Evolutionary conservation across 1,140 invertebrate genomes (phyloP), one percentile per base, ranked within the genome.

Genomic region (Tetramorium simillimum): DNA sequence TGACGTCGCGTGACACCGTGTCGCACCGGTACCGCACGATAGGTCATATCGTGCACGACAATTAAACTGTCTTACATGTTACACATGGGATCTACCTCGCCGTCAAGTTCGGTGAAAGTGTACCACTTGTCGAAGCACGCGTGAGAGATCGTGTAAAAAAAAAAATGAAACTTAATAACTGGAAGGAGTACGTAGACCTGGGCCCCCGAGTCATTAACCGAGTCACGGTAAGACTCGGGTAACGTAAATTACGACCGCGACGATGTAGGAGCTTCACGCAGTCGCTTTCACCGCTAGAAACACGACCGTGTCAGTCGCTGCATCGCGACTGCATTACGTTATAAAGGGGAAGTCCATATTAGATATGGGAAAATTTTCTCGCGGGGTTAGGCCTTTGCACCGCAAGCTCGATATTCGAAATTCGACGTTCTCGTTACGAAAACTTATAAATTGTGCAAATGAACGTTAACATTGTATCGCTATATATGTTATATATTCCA

Each of bases 101-200:
- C 72, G 63, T 49, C 62, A 65, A 49, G 72, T 75, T 90, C 33
- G 91, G 92, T 90, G 92, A 93, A 93, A 93, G 92, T 93, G 91
- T 89, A 90, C 88, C 53, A 86, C 85, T 88, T 86, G 75, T 67
- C 69, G 62, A 80, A 21, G 70, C 65, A 40, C 43, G 18, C 56
- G 56, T 56, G 80, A 37, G 60, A 78, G 40, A 80, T 43, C 40
- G 63, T 33, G 21, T 9, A 77, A 73, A 88, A 28, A 88, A 28
- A 78, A 60, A 77, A 77, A 87, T 56, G 69, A 90, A 84, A 88
- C 58, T 89, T 80, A 86, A 91, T 89, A 78, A 58, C 87, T 76
- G 72, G 53, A 69, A 75, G 67, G 78, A 90, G 87, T 90, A 88
- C 89, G 86, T 82, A 81, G 86, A 88, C 89, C 89, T 67, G 86